Conservation (phyloP, 1,140 invertebrate species). For the Macrostomum lignano region DNA sequence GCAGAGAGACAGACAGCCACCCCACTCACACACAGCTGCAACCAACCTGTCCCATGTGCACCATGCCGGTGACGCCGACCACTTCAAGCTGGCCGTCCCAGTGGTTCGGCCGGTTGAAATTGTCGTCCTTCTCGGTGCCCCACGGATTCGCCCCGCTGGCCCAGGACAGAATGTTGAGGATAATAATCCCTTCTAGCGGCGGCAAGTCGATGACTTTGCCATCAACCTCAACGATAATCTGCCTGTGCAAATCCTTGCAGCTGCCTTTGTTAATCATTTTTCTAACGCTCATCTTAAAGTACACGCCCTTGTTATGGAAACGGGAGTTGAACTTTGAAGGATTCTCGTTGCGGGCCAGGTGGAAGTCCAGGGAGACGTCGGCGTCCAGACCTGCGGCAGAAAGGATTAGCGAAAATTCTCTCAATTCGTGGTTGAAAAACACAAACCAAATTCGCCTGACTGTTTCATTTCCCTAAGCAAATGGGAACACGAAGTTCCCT, state of each 20-base stretch:
- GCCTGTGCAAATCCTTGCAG: conserved; percentile 77
- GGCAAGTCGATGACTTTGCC: conserved; percentile 63
- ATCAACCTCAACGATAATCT: conserved; percentile 59
- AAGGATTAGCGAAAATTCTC: too few relatives aligned
- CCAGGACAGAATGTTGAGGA: conserved; percentile 89
- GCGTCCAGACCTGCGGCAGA: conserved; percentile 52
- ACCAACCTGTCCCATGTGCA: conserved; percentile 93
- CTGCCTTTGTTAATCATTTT: conserved; percentile 44
- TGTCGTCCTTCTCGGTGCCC: conserved; percentile 89
- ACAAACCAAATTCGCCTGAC: too few relatives aligned
- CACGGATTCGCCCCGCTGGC: conserved; percentile 97
- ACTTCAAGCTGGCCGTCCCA: conserved; percentile 96
- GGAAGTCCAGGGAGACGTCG: conserved; percentile 85
- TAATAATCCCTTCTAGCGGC: conserved; percentile 73
- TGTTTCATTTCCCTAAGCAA: too few relatives aligned
- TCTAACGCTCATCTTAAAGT: conserved; percentile 71
- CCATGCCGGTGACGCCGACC: conserved; percentile 86
- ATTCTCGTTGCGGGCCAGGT: conserved; percentile 83
- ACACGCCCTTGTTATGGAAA: conserved; percentile 12
- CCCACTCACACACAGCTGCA: too few relatives aligned
- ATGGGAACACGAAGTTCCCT: too few relatives aligned
- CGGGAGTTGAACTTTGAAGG: conserved; percentile 54
- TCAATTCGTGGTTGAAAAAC: too few relatives aligned
- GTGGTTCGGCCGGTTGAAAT: conserved; percentile 89
- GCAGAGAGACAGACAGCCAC: too few relatives aligned